Percentiles rank a stretch among this genome's conserved stretches.
phyloP scores from a whole-genome alignment of 2,113 vertebrate species.

The Suncus etruscus region DNA sequence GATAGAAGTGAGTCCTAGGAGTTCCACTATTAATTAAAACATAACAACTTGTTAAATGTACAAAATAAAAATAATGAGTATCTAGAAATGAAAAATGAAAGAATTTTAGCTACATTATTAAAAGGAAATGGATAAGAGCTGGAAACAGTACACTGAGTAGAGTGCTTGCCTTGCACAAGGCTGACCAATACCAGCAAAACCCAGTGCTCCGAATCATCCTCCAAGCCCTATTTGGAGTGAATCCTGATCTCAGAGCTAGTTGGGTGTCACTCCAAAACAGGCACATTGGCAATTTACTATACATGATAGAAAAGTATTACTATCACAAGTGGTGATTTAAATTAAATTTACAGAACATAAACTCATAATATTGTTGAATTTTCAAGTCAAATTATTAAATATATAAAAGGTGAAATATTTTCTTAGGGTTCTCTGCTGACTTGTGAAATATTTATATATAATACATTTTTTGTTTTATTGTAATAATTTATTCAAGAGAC shows the following conservation, averaged over 20 bases:
- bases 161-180: no score
- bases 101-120: constrained; percentile 31
- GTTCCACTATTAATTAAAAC: not conserved
- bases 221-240: no score
- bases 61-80: not conserved
- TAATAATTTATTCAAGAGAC: no score
- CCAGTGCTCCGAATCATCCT: no score
- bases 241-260: no score
- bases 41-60: not conserved
- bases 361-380: not conserved
- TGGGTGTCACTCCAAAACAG: no score
- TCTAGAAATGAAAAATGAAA: constrained; percentile 8
- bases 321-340: not conserved
- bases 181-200: no score
- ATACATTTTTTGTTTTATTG: no score
- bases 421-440: not conserved
- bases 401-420: not conserved
- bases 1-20: not conserved
- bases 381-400: not conserved
- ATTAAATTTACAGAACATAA: not conserved
- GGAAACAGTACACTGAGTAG: no score
- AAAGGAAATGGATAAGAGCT: no score
- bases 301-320: not conserved
- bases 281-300: no score
- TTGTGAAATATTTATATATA: constrained; percentile 15